These are phyloP conservation scores for Pomphorhynchus laevis DNA, from an alignment of 1,140 invertebrate species.

Conservation along the genomic window DNA sequence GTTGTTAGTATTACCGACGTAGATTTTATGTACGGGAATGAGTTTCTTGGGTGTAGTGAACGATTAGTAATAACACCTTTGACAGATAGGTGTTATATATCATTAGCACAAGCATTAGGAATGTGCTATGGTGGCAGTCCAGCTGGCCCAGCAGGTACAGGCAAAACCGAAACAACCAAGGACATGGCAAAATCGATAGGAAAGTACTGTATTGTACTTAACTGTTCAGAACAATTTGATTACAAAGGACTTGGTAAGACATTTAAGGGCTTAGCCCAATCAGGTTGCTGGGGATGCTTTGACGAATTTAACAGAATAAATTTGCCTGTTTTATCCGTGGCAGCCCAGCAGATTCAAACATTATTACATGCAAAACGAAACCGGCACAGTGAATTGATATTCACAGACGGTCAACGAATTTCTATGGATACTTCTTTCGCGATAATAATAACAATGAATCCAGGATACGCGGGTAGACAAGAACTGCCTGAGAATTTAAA, in stretches of 20 bases:
- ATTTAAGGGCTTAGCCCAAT: slow-evolving; percentile 21
- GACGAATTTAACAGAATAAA: slow-evolving; percentile 23
- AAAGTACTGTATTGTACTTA: slow-evolving; percentile 86
- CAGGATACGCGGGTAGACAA: slow-evolving; percentile 19
- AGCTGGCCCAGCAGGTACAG: slow-evolving; percentile 65
- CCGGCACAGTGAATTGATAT: not conserved
- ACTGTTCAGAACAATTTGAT: slow-evolving; percentile 94
- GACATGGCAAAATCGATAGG: slow-evolving; percentile 86
- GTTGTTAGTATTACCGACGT: slow-evolving; percentile 66
- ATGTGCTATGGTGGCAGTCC: slow-evolving; percentile 78
- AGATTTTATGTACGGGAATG: slow-evolving; percentile 67
- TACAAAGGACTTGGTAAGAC: slow-evolving; percentile 35
- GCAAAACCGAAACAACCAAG: slow-evolving; percentile 80
- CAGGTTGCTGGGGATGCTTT: slow-evolving; percentile 23
- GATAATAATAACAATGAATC: slow-evolving; percentile 13
- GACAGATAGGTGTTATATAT: slow-evolving; percentile 84
- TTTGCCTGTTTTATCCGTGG: slow-evolving; percentile 21
- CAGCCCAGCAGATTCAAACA: slow-evolving; percentile 18
- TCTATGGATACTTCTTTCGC: not conserved
- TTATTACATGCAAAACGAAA: not conserved
- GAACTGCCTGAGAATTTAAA: slow-evolving; percentile 19
- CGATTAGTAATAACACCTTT: slow-evolving; percentile 65
- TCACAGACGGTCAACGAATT: not conserved
- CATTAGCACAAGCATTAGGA: slow-evolving; percentile 55
- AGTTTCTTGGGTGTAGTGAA: slow-evolving; percentile 76